Base-by-base conservation (phyloP, 2,797 vertebrate genomes). In the Dipus sagitta region DNA sequence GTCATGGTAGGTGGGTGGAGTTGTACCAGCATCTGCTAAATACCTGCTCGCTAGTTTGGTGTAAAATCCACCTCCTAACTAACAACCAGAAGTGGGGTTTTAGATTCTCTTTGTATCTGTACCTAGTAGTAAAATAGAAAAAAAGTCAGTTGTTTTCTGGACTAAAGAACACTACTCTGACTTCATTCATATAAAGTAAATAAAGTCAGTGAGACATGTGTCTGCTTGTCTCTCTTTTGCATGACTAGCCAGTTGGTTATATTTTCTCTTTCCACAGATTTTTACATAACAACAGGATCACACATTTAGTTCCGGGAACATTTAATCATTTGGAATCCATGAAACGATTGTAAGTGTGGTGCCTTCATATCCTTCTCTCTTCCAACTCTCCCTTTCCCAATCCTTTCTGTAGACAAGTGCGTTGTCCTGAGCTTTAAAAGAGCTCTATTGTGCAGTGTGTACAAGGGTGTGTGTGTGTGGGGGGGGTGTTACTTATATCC, bases 221-320 rank as follows among this genome's bases (percentile, higher is more conserved):
- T 3, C 28, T 18, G 23, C 7, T 26, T 15, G 3, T 0, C 4
- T 9, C 20, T 34, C 12, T 38, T 5, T 13, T 78, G 28, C 58
- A 26, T n/a, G 0, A 42, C 81, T 28, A 38, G 0, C 20, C 62
- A 9, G 21, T 84, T 70, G 87, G 78, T 77, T 21, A 42, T 85
- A 15, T 92, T 95, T 3, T 95, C 62, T 85, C 93, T 96, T 95
- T 96, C 96, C 72, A 96, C 98, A 99, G 99, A 96, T 99, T 99
- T 98, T 98, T 99, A 94, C 99, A 99, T 98, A 99, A 99, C 98
- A 99, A 99, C 98, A 98, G 99, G 97, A 99, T 99, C 96, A 98
- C 99, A 92, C 99, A 99, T 89, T 98, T 99, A 14, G 98, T 99
- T 95, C 99, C 99, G 0, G 99, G 99, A 96, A 99, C 99, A 4